A percentile compares a stretch with the other conserved stretches of the same genome.
phyloP scores from a whole-genome alignment of 2,888 invertebrate species.

The Balanococcus diminutus region DNA sequence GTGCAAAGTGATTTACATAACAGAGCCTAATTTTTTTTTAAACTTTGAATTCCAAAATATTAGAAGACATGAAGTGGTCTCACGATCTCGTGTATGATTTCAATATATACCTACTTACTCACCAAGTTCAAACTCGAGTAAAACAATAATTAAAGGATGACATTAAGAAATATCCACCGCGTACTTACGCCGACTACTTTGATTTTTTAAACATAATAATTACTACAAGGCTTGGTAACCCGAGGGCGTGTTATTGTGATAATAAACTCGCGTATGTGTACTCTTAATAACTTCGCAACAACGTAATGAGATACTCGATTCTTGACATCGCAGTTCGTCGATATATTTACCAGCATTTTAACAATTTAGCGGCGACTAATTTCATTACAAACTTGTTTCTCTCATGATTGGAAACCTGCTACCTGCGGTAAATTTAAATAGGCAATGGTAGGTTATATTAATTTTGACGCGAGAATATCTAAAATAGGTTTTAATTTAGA shows the following conservation, averaged over 20 bases:
- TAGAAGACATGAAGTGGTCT: background rate
- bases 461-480: slow-evolving; percentile 7
- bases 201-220: slow-evolving; percentile 36
- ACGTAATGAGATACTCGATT: slow-evolving; percentile 31
- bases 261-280: background rate
- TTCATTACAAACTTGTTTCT: slow-evolving; percentile 36
- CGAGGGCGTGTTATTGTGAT: slow-evolving; percentile 36
- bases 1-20: background rate
- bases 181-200: background rate
- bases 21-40: background rate
- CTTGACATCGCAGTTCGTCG: slow-evolving; percentile 8
- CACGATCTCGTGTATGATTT: background rate
- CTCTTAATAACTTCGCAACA: slow-evolving; percentile 34
- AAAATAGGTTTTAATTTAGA: slow-evolving; percentile 18
- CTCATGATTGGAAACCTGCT: slow-evolving; percentile 2
- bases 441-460: background rate
- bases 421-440: background rate
- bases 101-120: background rate
- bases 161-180: slow-evolving; percentile 13
- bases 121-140: slow-evolving; percentile 10
- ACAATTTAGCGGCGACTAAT: slow-evolving; percentile 24
- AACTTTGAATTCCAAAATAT: background rate
- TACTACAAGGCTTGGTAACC: slow-evolving; percentile 30
- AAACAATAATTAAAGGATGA: slow-evolving; percentile 41
- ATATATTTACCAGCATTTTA: slow-evolving; percentile 29